Conservation (phyloP, 2,888 invertebrate genomes). For the Eubasilissa splendida region DNA sequence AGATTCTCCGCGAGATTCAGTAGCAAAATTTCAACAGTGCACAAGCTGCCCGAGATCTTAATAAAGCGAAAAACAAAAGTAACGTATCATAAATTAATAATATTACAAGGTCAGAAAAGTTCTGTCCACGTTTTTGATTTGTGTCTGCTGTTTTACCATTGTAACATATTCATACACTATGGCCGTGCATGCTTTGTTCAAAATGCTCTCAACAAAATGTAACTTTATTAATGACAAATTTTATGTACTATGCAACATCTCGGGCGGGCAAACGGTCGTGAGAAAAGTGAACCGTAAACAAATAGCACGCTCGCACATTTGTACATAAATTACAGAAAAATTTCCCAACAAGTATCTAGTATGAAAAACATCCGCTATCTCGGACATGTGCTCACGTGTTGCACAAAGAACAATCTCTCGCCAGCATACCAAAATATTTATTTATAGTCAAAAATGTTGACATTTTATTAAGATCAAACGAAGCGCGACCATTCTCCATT, state of each 20-base stretch:
- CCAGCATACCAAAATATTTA: background rate
- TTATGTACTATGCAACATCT: conserved; percentile 3
- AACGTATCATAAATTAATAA: too few species aligned
- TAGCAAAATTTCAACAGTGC: too few species aligned
- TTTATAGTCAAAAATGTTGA: conserved; percentile 7
- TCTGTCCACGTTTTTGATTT: too few species aligned
- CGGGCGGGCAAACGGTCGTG: conserved; percentile 43
- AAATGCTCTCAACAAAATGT: too few species aligned
- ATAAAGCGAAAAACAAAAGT: too few species aligned
- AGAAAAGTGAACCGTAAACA: conserved; percentile 46
- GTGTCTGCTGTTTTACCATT: too few species aligned
- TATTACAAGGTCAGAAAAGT: too few species aligned
- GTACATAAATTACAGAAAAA: conserved; percentile 40
- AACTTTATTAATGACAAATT: conserved; percentile 1
- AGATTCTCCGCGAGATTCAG: too few species aligned
- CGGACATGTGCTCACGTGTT: background rate
- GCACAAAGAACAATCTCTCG: conserved; percentile 3
- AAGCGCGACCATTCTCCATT: background rate
- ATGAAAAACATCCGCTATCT: background rate
- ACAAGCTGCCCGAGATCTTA: too few species aligned
- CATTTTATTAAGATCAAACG: conserved; percentile 7
- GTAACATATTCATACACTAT: too few species aligned
- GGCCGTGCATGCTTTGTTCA: too few species aligned
- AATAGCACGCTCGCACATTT: conserved; percentile 40
- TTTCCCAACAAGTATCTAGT: conserved; percentile 4